A percentile compares a stretch with the other conserved stretches of the same genome.
These are phyloP conservation scores for Eugnorisma glareosa DNA, from an alignment of 2,888 invertebrate species.

Conservation along the genomic window DNA sequence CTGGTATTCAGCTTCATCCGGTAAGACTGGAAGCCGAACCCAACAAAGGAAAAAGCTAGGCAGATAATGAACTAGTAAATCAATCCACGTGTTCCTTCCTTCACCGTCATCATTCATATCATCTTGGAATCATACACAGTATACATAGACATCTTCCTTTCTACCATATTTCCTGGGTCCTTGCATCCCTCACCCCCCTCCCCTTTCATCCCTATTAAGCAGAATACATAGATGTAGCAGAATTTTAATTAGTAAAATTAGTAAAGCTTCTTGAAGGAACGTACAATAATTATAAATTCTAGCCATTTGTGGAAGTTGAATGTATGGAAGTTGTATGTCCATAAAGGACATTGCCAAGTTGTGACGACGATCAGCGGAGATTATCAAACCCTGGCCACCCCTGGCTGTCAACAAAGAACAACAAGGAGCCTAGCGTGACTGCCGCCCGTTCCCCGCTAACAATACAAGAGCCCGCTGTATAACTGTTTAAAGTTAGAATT, in stretches of 20 bases:
- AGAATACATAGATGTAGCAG: background rate
- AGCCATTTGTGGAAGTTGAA: constrained; percentile 8
- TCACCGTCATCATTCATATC: background rate
- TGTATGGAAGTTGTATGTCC: background rate
- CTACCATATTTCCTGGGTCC: background rate
- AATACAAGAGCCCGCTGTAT: constrained; percentile 51
- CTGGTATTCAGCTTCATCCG: background rate
- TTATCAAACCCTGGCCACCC: constrained; percentile 17
- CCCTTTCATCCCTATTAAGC: background rate
- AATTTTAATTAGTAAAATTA: constrained; percentile 31
- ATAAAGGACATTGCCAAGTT: constrained; percentile 29
- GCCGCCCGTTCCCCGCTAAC: constrained; percentile 23
- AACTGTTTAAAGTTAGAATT: constrained; percentile 50
- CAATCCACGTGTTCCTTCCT: background rate
- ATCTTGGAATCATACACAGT: background rate
- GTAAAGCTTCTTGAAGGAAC: constrained; percentile 16
- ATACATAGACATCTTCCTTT: background rate
- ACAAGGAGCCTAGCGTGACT: constrained; percentile 43
- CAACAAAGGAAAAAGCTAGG: background rate
- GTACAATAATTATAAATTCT: constrained; percentile 40
- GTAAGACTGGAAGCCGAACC: background rate
- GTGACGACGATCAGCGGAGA: constrained; percentile 7
- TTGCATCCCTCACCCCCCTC: background rate
- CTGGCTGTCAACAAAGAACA: constrained; percentile 11
- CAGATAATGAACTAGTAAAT: background rate